phyloP scores from a whole-genome alignment of 2,797 vertebrate genomes.

The Craterocephalus amniculus region DNA sequence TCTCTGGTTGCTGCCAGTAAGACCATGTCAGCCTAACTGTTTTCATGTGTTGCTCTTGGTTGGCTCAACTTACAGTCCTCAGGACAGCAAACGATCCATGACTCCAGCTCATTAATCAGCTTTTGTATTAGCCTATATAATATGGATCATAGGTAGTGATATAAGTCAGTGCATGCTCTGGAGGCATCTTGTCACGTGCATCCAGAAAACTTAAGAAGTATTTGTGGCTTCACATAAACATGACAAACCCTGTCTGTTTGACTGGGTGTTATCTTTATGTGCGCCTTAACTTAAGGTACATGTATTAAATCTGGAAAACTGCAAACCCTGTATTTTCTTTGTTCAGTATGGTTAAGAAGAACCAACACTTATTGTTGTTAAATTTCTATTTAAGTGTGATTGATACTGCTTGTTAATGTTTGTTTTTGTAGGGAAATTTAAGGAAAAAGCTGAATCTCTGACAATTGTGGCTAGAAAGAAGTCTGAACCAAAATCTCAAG shows the following conservation, averaged over 20 bases:
- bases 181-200: conserved; percentile 2
- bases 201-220: conserved; percentile 8
- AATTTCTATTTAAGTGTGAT: background rate
- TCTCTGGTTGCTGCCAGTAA: background rate
- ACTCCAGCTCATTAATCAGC: conserved; percentile 65
- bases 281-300: background rate
- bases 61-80: conserved; percentile 47
- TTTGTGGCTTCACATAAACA: background rate
- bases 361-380: background rate
- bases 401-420: conserved; percentile 34
- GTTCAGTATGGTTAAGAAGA: background rate
- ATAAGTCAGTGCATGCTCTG: conserved; percentile 1
- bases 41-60: conserved; percentile 16
- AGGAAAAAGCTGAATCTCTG: conserved; percentile 87
- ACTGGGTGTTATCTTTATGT: background rate
- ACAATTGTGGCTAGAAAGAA: conserved; percentile 85
- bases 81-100: conserved; percentile 35
- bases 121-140: conserved; percentile 75
- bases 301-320: background rate
- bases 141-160: conserved; percentile 58
- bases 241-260: background rate
- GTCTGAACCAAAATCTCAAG: conserved; percentile 78
- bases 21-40: background rate
- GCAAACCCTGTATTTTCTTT: background rate
- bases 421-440: conserved; percentile 86